A percentile compares a stretch with the other conserved stretches of the same genome.
Evolutionary conservation across 2,888 invertebrate genomes (phyloP).

Genomic region (Ischnura elegans): DNA sequence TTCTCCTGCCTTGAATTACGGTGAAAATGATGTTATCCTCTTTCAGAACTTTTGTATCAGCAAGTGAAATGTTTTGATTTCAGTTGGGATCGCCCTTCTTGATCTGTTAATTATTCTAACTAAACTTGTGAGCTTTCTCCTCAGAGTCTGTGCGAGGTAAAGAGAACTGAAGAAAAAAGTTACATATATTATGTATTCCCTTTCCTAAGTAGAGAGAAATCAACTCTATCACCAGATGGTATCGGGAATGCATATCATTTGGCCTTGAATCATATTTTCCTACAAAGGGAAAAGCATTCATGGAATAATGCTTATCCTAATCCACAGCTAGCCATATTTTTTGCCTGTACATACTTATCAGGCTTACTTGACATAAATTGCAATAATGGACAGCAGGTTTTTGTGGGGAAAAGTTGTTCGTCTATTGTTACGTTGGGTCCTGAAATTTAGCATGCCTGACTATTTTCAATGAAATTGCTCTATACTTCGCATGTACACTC

Average conservation of each 20-base stretch:
- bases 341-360: background rate
- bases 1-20: no score
- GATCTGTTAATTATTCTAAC: no score
- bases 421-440: background rate
- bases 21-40: no score
- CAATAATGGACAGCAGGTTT: background rate
- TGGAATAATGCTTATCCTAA: background rate
- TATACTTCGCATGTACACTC: background rate
- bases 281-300: background rate
- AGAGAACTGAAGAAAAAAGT: no score
- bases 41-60: no score
- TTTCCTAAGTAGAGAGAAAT: no score
- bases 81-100: no score
- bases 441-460: background rate
- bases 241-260: background rate
- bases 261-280: background rate
- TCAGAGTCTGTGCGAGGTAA: no score
- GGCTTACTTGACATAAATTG: background rate
- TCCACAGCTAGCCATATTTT: background rate
- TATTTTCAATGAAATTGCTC: background rate
- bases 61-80: no score
- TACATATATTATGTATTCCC: no score
- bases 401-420: conserved; percentile 1
- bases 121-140: no score
- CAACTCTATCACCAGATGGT: background rate